These are phyloP conservation scores for Pseudopodoces humilis DNA, from an alignment of 2,113 vertebrate species.

Conservation along the genomic window DNA sequence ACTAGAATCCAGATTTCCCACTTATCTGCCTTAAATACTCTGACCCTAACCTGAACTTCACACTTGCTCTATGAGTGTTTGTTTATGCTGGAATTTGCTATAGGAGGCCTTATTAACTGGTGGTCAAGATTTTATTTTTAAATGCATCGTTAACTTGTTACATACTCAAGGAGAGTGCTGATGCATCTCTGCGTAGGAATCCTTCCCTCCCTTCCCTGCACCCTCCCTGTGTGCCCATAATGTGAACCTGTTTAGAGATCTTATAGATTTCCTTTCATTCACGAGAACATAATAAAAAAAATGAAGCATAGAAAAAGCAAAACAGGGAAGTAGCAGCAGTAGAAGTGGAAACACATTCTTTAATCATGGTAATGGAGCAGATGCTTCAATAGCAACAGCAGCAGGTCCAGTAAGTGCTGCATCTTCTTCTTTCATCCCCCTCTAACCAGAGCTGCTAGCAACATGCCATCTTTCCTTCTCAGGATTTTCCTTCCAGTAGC, in stretches of 20 bases:
- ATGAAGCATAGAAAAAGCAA: neutral
- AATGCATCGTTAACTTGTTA: constrained; percentile 68
- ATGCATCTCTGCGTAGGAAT: neutral
- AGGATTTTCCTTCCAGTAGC: constrained; percentile 61
- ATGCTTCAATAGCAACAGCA: constrained; percentile 66
- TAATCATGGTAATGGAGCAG: constrained; percentile 59
- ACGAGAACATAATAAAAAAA: neutral
- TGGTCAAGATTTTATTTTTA: constrained; percentile 73
- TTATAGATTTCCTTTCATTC: constrained; percentile 28
- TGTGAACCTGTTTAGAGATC: constrained; percentile 12
- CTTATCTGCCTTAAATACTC: constrained; percentile 55
- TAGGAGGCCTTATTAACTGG: constrained; percentile 60
- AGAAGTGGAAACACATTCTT: constrained; percentile 15
- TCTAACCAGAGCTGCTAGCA: constrained; percentile 54
- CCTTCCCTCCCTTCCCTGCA: neutral
- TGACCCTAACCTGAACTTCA: constrained; percentile 42
- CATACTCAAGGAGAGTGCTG: neutral
- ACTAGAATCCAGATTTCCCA: constrained; percentile 71
- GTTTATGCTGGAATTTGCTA: constrained; percentile 67
- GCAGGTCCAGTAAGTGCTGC: constrained; percentile 54
- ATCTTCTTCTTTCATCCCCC: constrained; percentile 49
- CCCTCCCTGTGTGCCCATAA: neutral
- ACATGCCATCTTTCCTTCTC: constrained; percentile 56
- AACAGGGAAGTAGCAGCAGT: neutral
- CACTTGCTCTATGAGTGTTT: constrained; percentile 43